Conservation (phyloP, 2,797 vertebrate species). For the Forpus xanthops region DNA sequence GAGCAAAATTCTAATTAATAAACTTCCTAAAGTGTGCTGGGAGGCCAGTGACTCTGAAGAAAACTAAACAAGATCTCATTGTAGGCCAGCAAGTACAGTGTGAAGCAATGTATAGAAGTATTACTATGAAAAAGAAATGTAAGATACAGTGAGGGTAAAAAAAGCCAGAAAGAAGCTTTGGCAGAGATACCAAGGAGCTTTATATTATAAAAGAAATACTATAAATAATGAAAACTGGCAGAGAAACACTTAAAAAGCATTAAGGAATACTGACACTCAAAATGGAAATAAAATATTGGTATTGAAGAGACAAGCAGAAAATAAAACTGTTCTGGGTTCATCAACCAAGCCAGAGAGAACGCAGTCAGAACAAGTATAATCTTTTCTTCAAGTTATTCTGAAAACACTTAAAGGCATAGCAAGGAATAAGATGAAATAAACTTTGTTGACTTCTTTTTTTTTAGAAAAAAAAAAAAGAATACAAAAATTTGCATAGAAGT, state of each 20-base stretch:
- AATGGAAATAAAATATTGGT: neutral
- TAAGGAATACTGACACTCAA: neutral
- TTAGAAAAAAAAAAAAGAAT: too few species aligned
- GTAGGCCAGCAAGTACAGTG: neutral
- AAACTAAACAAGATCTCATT: neutral
- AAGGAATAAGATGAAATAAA: neutral
- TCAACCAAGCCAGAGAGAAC: neutral
- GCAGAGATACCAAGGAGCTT: neutral
- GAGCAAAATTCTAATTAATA: neutral
- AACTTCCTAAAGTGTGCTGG: neutral
- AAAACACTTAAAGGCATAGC: neutral
- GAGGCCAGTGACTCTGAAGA: neutral
- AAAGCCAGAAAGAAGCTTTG: neutral
- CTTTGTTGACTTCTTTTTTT: too few species aligned
- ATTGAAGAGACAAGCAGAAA: neutral
- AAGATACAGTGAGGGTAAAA: neutral
- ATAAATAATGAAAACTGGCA: neutral
- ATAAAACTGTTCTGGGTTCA: neutral
- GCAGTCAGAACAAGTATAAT: neutral
- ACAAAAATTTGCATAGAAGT: neutral
- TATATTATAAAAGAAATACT: neutral
- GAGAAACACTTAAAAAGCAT: neutral
- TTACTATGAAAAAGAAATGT: neutral
- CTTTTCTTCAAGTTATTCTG: neutral
- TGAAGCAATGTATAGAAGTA: fast-evolving